Percentiles rank a stretch among this genome's conserved stretches.
phyloP scores from a whole-genome alignment of 2,888 invertebrate species.

The Caenorhabditis uteleia region DNA sequence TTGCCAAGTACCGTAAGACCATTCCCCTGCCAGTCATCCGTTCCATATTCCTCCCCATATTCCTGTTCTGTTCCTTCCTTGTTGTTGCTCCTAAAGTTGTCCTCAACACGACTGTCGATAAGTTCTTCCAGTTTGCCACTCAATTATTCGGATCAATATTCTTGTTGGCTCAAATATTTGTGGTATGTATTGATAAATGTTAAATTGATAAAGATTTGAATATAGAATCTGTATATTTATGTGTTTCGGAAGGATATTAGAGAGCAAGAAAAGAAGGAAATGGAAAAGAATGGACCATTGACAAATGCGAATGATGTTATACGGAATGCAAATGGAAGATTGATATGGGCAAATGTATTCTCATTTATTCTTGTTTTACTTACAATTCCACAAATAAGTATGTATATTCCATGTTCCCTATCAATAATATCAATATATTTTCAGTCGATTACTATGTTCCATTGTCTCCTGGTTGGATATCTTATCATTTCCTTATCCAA shows the following conservation, averaged over 20 bases:
- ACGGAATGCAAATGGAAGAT: constrained; percentile 24
- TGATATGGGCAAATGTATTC: constrained; percentile 30
- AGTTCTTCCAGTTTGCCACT: constrained; percentile 24
- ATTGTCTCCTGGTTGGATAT: constrained; percentile 18
- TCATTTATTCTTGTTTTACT: constrained; percentile 22
- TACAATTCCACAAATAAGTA: constrained; percentile 28
- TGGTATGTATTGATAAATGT: constrained; percentile 7
- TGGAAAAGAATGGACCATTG: constrained; percentile 3
- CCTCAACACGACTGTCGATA: constrained; percentile 6
- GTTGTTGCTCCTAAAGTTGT: constrained; percentile 29
- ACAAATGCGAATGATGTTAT: constrained; percentile 19
- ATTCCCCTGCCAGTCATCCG: constrained; percentile 12
- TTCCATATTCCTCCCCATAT: constrained; percentile 17
- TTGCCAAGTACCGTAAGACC: constrained; percentile 23
- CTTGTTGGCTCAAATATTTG: constrained; percentile 14
- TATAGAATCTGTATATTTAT: constrained; percentile 10
- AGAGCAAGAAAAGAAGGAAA: constrained; percentile 4
- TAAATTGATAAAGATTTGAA: background rate
- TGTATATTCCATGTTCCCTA: background rate
- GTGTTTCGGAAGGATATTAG: constrained; percentile 17
- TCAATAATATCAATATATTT: background rate
- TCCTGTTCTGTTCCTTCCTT: constrained; percentile 22
- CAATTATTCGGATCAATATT: constrained; percentile 23
- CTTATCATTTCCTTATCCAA: constrained; percentile 28
- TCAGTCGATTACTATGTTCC: constrained; percentile 29